Evolutionary conservation across 2,113 vertebrate genomes (phyloP), one percentile per base, ranked within the genome.

Genomic region (Boulengeromyrus knoepffleri): DNA sequence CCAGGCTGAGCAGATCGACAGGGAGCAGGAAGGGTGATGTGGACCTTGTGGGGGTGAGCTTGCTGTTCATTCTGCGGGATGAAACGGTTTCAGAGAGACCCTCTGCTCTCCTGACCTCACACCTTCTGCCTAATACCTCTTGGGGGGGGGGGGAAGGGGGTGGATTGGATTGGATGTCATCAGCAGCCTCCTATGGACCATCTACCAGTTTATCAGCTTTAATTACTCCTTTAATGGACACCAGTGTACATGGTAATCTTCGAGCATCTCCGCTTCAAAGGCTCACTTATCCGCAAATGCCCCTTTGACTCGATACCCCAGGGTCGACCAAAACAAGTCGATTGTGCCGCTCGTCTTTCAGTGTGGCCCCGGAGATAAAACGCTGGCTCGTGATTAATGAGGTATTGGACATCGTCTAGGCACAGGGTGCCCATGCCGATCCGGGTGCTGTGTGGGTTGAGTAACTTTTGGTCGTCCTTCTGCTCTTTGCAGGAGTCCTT

Each of bases 401-500:
- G 86, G 17, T 45, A 31, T 19, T 24, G 86, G 50, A 9, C 7
- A 3, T 47, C 27, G 12, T 21, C 42, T n/a, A 24, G 10, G 47
- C 21, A 5, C 27, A 36, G 17, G 50, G 87, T 1, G 36, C 3
- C 19, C 45, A 9, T 7, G 42, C 31, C 39, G 17, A 0, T 12
- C 83, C 24, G 7, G 42, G 2, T 24, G 45, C 45, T 5, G 83
- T n/a, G 83, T n/a, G 42, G 47, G 49, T 84, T 39, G 15, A 39
- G 39, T 84, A 50, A 89, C 89, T 36, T 17, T 5, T 12, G 8
- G 39, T 45, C 0, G 58, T 39, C 27, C 62, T 39, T 80, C 24
- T 83, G 5, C 49, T 88, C 39, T 91, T 10, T 88, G 3, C 94
- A 99, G 98, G 97, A 98, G 92, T 92, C 94, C 5, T 96, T 98